Evolutionary conservation across 2,797 vertebrate genomes (phyloP).

Genomic region (Macroramphosus scolopax): DNA sequence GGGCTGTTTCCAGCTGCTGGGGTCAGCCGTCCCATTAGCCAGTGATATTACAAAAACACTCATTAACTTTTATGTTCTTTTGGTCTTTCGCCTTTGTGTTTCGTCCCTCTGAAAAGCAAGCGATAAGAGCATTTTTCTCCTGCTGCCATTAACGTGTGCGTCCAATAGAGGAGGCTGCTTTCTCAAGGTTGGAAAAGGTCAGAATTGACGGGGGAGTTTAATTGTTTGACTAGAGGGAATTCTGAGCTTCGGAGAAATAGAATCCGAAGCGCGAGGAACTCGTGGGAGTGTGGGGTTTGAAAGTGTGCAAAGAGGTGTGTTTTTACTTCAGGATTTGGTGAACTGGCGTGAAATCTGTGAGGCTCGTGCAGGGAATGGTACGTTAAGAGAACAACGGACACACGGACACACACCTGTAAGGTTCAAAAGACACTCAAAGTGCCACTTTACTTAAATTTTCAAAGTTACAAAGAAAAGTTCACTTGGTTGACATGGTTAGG

Average conservation of each 20-base stretch:
- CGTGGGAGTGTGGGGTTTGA: conserved; percentile 27
- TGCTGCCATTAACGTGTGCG: conserved; percentile 41
- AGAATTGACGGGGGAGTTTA: conserved; percentile 57
- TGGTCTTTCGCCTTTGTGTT: conserved; percentile 38
- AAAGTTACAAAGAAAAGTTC: conserved; percentile 77
- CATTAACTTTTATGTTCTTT: conserved; percentile 65
- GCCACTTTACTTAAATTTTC: conserved; percentile 74
- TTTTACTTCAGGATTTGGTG: conserved; percentile 23
- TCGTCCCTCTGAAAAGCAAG: conserved; percentile 41
- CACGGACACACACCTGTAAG: conserved; percentile 53
- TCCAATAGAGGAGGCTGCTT: conserved; percentile 39
- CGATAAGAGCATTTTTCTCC: conserved; percentile 44
- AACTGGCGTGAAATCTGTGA: conserved; percentile 24
- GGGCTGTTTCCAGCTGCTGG: conserved; percentile 43
- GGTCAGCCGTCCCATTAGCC: conserved; percentile 70
- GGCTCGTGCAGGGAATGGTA: conserved; percentile 3
- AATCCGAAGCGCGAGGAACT: conserved; percentile 9
- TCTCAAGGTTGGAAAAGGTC: conserved; percentile 68
- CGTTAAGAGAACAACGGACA: conserved; percentile 41
- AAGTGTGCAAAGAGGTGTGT: conserved; percentile 13
- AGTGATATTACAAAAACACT: conserved; percentile 56
- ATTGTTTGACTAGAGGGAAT: conserved; percentile 52
- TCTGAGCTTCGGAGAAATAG: conserved; percentile 25
- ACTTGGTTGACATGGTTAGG: conserved; percentile 71
- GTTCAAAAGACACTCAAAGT: conserved; percentile 77